Evolutionary conservation across 2,888 invertebrate species (phyloP).

Genomic region (Drosophila formosana): DNA sequence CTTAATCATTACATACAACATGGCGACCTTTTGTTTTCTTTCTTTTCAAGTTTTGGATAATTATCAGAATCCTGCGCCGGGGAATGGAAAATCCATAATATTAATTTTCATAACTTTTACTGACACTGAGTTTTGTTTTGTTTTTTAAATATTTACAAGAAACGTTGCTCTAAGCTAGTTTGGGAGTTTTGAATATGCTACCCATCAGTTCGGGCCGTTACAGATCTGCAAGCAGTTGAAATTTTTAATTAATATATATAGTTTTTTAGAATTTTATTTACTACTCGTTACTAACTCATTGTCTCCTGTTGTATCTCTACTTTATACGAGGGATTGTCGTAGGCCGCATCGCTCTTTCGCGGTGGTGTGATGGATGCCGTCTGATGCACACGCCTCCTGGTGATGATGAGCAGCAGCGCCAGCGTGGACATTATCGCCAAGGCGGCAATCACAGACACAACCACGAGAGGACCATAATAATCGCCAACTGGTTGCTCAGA

Average conservation of each 20-base stretch:
- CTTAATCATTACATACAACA: conserved; percentile 75
- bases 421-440: conserved; percentile 93
- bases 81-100: conserved; percentile 40
- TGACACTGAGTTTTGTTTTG: conserved; percentile 65
- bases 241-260: neutral
- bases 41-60: conserved; percentile 29
- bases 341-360: conserved; percentile 93
- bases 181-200: conserved; percentile 42
- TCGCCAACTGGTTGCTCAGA: conserved; percentile 87
- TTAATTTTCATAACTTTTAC: conserved; percentile 50
- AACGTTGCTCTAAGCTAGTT: conserved; percentile 62
- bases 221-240: conserved; percentile 58
- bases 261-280: neutral
- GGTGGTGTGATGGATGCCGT: conserved; percentile 93
- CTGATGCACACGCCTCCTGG: conserved; percentile 89
- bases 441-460: conserved; percentile 94
- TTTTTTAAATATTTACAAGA: conserved; percentile 68
- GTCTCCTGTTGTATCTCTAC: conserved; percentile 96
- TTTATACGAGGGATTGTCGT: conserved; percentile 97
- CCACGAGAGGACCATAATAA: conserved; percentile 95
- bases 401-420: conserved; percentile 91
- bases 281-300: conserved; percentile 89
- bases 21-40: conserved; percentile 53
- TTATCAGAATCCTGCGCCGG: conserved; percentile 57
- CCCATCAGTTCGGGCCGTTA: conserved; percentile 52